These are phyloP conservation scores for Papilio xuthus DNA, from an alignment of 1,140 invertebrate species.

Conservation along the genomic window DNA sequence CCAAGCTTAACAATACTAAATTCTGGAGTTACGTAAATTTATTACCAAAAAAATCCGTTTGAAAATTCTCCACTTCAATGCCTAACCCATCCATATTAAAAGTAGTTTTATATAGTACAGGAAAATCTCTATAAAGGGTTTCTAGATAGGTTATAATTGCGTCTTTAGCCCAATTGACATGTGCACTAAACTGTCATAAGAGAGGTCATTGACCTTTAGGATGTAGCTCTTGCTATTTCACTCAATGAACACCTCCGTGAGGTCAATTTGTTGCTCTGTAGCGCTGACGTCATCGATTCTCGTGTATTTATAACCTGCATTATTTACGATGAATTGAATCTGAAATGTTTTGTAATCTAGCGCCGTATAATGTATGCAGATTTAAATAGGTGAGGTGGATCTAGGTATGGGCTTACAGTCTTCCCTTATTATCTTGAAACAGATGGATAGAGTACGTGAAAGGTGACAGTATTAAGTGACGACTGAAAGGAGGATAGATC, in stretches of 20 bases:
- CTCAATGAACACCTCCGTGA: slow-evolving; percentile 13
- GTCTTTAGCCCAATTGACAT: not conserved
- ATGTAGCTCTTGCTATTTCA: not conserved
- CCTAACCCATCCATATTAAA: too few species aligned
- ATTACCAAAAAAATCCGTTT: too few species aligned
- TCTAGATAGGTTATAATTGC: not conserved
- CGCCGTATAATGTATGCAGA: not conserved
- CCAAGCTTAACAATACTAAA: too few species aligned
- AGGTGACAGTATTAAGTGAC: too few species aligned
- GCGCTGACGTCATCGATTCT: not conserved
- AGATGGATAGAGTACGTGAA: too few species aligned
- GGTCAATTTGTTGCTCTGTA: not conserved
- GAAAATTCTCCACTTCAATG: too few species aligned
- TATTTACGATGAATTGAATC: not conserved
- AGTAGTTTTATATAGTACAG: too few species aligned
- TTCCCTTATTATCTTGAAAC: too few species aligned
- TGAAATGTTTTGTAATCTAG: not conserved
- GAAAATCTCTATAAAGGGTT: not conserved
- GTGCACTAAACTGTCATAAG: not conserved
- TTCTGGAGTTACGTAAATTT: too few species aligned
- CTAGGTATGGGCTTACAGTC: too few species aligned
- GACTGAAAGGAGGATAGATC: too few species aligned
- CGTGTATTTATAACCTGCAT: not conserved
- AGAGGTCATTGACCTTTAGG: not conserved
- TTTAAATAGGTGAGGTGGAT: not conserved